These are phyloP conservation scores for Leucopsar rothschildi DNA, from an alignment of 2,113 vertebrate species.

Conservation along the genomic window DNA sequence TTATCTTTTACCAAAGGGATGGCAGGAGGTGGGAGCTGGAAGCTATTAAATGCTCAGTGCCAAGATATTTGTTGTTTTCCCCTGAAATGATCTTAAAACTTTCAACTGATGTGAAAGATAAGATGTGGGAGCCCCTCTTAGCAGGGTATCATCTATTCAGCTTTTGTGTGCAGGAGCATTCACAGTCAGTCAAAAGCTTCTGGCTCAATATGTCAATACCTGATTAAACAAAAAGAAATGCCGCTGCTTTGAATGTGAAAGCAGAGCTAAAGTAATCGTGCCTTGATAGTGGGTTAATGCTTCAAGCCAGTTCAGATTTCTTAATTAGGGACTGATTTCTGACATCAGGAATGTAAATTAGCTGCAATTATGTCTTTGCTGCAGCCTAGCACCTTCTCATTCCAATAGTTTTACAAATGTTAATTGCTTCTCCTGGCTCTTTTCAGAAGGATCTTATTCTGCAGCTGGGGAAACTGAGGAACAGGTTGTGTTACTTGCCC, in stretches of 20 bases:
- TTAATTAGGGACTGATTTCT: slow-evolving; percentile 48
- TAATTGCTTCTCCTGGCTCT: background rate
- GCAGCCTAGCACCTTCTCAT: slow-evolving; percentile 25
- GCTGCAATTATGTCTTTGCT: slow-evolving; percentile 17
- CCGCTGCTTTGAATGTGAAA: slow-evolving; percentile 48
- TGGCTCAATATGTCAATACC: slow-evolving; percentile 46
- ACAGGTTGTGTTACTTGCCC: background rate
- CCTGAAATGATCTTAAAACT: background rate
- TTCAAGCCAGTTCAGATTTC: slow-evolving; percentile 3
- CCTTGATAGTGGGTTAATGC: slow-evolving; percentile 32
- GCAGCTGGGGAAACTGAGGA: slow-evolving; percentile 39
- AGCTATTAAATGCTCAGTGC: background rate
- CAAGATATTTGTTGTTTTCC: slow-evolving; percentile 8
- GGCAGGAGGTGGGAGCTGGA: background rate
- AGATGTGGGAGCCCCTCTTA: slow-evolving; percentile 37
- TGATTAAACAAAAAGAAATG: slow-evolving; percentile 56
- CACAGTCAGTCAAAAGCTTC: slow-evolving; percentile 32
- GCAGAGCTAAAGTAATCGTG: slow-evolving; percentile 30
- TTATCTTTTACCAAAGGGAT: background rate
- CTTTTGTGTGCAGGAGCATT: slow-evolving; percentile 42
- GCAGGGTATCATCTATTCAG: slow-evolving; percentile 49
- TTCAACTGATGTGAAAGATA: background rate
- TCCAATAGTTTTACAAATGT: slow-evolving; percentile 6
- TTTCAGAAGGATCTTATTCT: background rate
- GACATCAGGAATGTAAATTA: slow-evolving; percentile 52